These are phyloP conservation scores for Ginglymostoma cirratum DNA, from an alignment of 2,113 vertebrate species.

Conservation along the genomic window DNA sequence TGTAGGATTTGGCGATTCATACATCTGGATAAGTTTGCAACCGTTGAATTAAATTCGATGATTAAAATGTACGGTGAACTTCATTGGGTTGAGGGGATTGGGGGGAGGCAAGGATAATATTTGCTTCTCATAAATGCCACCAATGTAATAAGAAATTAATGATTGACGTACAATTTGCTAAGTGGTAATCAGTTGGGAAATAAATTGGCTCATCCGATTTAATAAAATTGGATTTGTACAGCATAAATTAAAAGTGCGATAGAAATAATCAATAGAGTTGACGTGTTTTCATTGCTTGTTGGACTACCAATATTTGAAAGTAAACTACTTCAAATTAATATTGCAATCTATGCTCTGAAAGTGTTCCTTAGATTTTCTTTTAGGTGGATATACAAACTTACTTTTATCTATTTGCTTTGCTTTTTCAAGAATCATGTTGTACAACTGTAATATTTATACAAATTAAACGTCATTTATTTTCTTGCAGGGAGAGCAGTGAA, in stretches of 20 bases:
- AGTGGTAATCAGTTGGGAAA: neutral
- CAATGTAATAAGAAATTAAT: neutral
- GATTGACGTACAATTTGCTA: neutral
- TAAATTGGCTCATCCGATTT: neutral
- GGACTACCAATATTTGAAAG: neutral
- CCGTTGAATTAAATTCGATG: neutral
- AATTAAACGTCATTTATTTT: neutral
- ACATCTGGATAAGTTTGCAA: neutral
- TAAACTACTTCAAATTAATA: neutral
- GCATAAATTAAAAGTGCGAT: neutral
- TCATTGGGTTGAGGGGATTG: neutral
- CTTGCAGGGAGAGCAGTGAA: constrained; percentile 75
- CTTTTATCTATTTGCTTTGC: neutral
- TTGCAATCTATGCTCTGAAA: no score
- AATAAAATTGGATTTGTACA: neutral
- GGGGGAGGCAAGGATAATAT: neutral
- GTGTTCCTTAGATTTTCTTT: neutral
- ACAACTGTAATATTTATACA: neutral
- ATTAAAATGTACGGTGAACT: neutral
- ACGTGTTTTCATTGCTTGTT: neutral
- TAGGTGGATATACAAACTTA: neutral
- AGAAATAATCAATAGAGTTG: neutral
- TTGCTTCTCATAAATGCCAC: neutral
- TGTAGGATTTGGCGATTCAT: neutral
- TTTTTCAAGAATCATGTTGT: neutral